Percentiles rank a stretch among this genome's conserved stretches.
Evolutionary conservation across 2,888 invertebrate genomes (phyloP).

Genomic region (Amphipoea oculea): DNA sequence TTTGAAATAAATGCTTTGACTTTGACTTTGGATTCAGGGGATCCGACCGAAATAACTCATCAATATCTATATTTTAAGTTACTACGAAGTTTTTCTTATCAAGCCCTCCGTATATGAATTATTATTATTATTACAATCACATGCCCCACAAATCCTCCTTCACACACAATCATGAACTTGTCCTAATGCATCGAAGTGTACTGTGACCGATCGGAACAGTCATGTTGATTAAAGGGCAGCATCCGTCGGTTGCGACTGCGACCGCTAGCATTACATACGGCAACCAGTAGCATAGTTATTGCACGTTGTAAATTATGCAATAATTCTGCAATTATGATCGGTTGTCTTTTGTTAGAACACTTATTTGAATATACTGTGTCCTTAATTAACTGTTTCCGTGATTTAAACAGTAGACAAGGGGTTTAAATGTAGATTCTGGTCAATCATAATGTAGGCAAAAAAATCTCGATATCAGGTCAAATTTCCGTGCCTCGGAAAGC

Average conservation of each 20-base stretch:
- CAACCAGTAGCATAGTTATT: conserved; percentile 50
- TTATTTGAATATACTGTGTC: conserved; percentile 25
- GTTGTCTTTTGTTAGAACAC: conserved; percentile 16
- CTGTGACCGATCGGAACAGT: conserved; percentile 52
- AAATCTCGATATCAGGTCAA: no score
- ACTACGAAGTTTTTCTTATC: no score
- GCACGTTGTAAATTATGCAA: conserved; percentile 47
- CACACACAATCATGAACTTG: conserved; percentile 2
- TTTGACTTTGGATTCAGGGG: no score
- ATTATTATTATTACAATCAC: background rate
- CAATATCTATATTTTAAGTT: no score
- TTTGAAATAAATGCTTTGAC: no score
- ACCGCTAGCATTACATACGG: conserved; percentile 45
- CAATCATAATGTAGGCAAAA: background rate
- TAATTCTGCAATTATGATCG: conserved; percentile 41
- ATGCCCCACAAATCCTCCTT: background rate
- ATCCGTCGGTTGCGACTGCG: conserved; percentile 59
- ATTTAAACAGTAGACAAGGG: background rate
- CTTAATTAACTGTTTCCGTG: conserved; percentile 13
- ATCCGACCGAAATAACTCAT: no score
- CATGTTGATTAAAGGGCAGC: conserved; percentile 64
- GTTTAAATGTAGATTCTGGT: background rate
- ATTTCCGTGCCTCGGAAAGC: no score
- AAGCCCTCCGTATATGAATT: no score
- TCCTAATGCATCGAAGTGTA: conserved; percentile 29